Evolutionary conservation across 1,140 invertebrate species (phyloP).

Genomic region (Megalopta genalis): DNA sequence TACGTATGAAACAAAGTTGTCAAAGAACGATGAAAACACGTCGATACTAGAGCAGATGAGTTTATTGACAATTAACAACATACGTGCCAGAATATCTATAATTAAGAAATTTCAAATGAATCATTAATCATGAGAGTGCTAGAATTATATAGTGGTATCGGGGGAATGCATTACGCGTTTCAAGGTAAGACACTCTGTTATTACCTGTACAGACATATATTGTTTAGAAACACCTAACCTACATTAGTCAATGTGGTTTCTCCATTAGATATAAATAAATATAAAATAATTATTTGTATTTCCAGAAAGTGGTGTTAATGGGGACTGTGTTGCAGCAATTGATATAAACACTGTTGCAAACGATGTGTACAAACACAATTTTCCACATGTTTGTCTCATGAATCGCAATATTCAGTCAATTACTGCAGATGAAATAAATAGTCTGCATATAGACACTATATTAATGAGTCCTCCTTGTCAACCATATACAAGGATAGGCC

Average conservation of each 20-base stretch:
- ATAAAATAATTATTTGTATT: slow-evolving; percentile 64
- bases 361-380: slow-evolving; percentile 91
- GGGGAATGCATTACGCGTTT: slow-evolving; percentile 96
- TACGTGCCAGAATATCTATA: not conserved
- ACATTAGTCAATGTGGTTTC: not conserved
- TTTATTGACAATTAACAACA: not conserved
- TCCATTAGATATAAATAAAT: not conserved
- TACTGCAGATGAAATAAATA: slow-evolving; percentile 83
- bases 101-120: slow-evolving; percentile 4
- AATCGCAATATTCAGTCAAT: slow-evolving; percentile 91
- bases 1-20: too few relatives aligned
- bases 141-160: slow-evolving; percentile 96
- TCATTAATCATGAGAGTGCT: slow-evolving; percentile 82
- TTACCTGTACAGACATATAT: slow-evolving; percentile 7
- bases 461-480: slow-evolving; percentile 98
- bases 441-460: slow-evolving; percentile 87
- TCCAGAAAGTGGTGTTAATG: slow-evolving; percentile 86
- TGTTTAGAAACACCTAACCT: slow-evolving; percentile 32
- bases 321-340: slow-evolving; percentile 87
- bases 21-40: not conserved
- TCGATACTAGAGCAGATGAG: not conserved
- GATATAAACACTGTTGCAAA: slow-evolving; percentile 96
- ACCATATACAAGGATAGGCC: slow-evolving; percentile 90
- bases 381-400: slow-evolving; percentile 83
- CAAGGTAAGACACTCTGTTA: slow-evolving; percentile 81